phyloP scores from a whole-genome alignment of 1,140 invertebrate genomes.

The Diorhabda carinulata region DNA sequence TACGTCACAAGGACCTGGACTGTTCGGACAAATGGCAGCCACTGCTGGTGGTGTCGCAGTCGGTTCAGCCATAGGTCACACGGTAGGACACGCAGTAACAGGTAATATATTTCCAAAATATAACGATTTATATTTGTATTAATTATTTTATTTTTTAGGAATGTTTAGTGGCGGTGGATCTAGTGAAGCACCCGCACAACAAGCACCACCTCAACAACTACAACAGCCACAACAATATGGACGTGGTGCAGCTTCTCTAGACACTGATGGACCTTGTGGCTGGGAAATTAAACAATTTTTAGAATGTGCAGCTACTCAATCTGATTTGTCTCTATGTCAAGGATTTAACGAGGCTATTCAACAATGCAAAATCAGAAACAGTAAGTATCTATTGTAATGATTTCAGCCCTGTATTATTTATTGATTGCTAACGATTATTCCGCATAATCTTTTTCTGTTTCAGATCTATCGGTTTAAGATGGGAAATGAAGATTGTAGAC shows the following conservation, averaged over 20 bases:
- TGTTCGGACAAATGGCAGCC: conserved; percentile 85
- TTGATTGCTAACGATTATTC: too few species aligned
- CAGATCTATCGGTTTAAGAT: too few species aligned
- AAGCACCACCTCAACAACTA: conserved; percentile 21
- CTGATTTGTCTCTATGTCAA: conserved; percentile 80
- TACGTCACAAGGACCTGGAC: conserved; percentile 61
- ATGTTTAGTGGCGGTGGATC: conserved; percentile 72
- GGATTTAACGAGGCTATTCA: conserved; percentile 91
- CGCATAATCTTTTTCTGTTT: too few species aligned
- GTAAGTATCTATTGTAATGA: conserved; percentile 29
- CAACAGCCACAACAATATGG: conserved; percentile 44
- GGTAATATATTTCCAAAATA: conserved; percentile 40
- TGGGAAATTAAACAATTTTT: conserved; percentile 89
- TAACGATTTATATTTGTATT: background rate
- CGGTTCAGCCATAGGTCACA: conserved; percentile 83
- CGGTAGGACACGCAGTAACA: conserved; percentile 78
- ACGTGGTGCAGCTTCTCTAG: conserved; percentile 45
- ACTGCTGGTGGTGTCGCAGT: conserved; percentile 87
- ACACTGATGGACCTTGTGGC: conserved; percentile 69
- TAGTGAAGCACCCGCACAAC: conserved; percentile 48
- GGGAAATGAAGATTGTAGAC: too few species aligned
- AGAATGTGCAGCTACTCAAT: conserved; percentile 79
- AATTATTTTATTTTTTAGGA: conserved; percentile 44
- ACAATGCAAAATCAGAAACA: conserved; percentile 70
- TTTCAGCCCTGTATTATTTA: too few species aligned